Base-by-base conservation (phyloP, 2,113 vertebrate species). In the Callospermophilus lateralis region DNA sequence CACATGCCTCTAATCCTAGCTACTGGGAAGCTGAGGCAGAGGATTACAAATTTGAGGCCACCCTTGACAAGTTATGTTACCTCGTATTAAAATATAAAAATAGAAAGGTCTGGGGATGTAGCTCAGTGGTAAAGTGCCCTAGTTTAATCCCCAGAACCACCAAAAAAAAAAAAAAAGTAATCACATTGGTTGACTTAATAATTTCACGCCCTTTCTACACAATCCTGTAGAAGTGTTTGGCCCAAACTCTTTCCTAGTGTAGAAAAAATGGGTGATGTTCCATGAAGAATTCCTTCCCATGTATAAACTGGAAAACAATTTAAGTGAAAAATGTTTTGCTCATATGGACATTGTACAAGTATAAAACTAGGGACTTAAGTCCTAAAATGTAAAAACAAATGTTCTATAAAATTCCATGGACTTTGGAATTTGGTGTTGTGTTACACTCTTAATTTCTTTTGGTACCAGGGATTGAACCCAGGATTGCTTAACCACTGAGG, bases 311-410 rank as follows among this genome's bases (percentile, higher is more conserved):
- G 9, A 30, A 92, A 48, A 63, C 17, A 78, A 74, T 53, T 34
- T 77, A 53, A 84, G 3, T 86, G 37, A 70, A 79, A 89, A 89
- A 76, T 85, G 16, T 73, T 63, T 92, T 88, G 70, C 45, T 76
- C 19, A 42, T 86, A 30, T 77, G 51, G 10, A 8, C 1, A 26
- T 42, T 88, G 42, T 53, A 19, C 5, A 2, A n/a, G 20, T 63
- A 37, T 55, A 84, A 86, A 95, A 70, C 39, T 15, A 70, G 16
- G 16, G 8, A 86, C 90, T 76, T 74, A 83, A 68, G 32, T 73
- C 17, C 51, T 90, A 15, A 85, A 90, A 89, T 37, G 4, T 81
- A 51, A 53, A 34, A 67, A 68, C 58, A 89, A 84, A 67, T 68
- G 72, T 42, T 83, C 16, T 10, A 19, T 53, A 10, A 67, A 67